Base-by-base conservation (phyloP, 2,888 invertebrate genomes). In the Amorpha juglandis region DNA sequence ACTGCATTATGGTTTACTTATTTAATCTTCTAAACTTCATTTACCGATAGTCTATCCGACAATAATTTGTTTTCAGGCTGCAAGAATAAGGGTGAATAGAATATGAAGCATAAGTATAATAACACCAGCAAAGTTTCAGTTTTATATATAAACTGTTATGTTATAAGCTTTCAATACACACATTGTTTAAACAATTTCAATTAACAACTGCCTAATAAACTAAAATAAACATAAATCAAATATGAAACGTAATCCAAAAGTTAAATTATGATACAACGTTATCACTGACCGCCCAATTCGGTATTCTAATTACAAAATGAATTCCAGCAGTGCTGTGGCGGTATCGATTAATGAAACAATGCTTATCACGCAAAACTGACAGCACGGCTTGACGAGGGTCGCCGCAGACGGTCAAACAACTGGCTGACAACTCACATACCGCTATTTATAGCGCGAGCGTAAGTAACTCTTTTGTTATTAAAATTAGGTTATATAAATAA, bases 321-420 rank as follows among this genome's bases (percentile, higher is more conserved):
- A 58, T 19, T 63, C 47, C 45, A n/a, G 16, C 9, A 27, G 33
- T 48, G 21, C n/a, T 33, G 47, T 64, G 45, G 19, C 48, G 21
- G 35, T 65, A 58, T 58, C 55, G 64, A 65, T 65, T 58, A 58
- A 55, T 55, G 48, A 64, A 48, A 64, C 47, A 64, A 58, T 48
- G 45, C 58, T 58, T 58, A 58, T 65, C 58, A 48, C n/a, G 48
- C 12, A 58, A 48, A 58, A 64, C 63, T 64, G 64, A 65, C 64
- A 48, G 64, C 11, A 47, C 6, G 14, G 58, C 21, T 58, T 50
- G 64, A 65, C 64, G 16, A 65, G 64, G 64, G 64, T 65, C 9
- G 48, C 55, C 64, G 4, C 55, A 48, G 27, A 58, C 48, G 48
- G 45, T 38, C 63, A 51, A 63, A 21, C 48, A 47, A 58, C 48